Percentiles rank a stretch among this genome's conserved stretches.
These are phyloP conservation scores for cattle (Bos taurus) DNA, from an alignment of 2,113 vertebrate species.

Conservation along the genomic window ARS-UCD2.0 NC_037331.1:12892001-12892500, in stretches of 20 bases:
- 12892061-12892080: not conserved
- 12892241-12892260: conserved; percentile 91
- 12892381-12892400: not conserved
- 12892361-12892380: not conserved
- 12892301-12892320: not conserved
- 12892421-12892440: not conserved
- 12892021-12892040: not conserved
- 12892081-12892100: not conserved
- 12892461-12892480: not conserved
- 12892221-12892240: conserved; percentile 93
- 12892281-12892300: not conserved
- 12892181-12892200: conserved; percentile 87
- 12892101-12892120: not conserved
- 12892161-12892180: not conserved
- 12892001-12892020: not conserved
- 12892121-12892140: not conserved
- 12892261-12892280: conserved; percentile 75
- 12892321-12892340: not conserved
- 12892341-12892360: not conserved
- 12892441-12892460: not conserved
- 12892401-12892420: not conserved
- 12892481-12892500: not conserved
- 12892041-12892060: not conserved
- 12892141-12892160: not conserved
- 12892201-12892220: conserved; percentile 89